phyloP scores from a whole-genome alignment of 2,888 invertebrate species.

The Melieria crassipennis region DNA sequence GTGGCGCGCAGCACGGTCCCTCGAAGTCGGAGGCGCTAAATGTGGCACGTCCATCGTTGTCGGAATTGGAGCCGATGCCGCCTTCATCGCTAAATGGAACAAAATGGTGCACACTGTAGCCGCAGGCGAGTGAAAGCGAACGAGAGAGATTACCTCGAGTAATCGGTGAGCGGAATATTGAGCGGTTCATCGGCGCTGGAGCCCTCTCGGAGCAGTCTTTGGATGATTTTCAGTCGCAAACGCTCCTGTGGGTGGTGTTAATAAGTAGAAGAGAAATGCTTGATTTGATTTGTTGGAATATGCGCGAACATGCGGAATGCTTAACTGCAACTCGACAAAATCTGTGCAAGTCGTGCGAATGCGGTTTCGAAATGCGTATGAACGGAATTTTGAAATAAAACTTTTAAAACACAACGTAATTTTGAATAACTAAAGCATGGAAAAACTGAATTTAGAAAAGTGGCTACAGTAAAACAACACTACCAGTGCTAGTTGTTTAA shows the following conservation, averaged over 20 bases:
- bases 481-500: too few relatives aligned
- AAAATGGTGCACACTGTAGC: not conserved
- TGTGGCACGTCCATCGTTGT: conserved; percentile 69
- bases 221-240: conserved; percentile 81
- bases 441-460: too few relatives aligned
- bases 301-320: too few relatives aligned
- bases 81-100: conserved; percentile 76
- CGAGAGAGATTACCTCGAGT: conserved; percentile 75
- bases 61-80: conserved; percentile 78
- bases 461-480: too few relatives aligned
- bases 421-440: too few relatives aligned
- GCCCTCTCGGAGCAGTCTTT: conserved; percentile 81
- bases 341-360: too few relatives aligned
- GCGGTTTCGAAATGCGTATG: not conserved
- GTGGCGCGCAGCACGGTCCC: conserved; percentile 65
- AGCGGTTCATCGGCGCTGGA: conserved; percentile 90
- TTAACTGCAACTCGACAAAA: too few relatives aligned
- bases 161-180: conserved; percentile 86
- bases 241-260: conserved; percentile 70
- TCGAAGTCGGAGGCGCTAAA: conserved; percentile 60
- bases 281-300: too few relatives aligned
- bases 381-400: too few relatives aligned
- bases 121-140: not conserved
- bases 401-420: too few relatives aligned
- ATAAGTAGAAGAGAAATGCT: not conserved